Conservation (phyloP, 2,888 invertebrate species). For the Coleophora flavipennella region DNA sequence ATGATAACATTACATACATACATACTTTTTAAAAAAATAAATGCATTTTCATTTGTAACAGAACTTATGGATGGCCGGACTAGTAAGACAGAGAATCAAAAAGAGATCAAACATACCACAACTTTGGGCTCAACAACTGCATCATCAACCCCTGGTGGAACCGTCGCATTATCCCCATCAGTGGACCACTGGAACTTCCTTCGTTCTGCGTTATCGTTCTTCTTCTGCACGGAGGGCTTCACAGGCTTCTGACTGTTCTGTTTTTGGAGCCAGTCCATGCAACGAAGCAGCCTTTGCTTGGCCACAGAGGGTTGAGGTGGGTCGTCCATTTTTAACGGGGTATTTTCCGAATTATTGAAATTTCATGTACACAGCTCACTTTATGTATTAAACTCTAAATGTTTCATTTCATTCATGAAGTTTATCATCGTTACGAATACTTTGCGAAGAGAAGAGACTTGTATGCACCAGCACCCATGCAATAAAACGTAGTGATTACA, state of each 20-base stretch:
- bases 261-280: constrained; percentile 54
- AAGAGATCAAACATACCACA: constrained; percentile 34
- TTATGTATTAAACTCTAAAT: too few species aligned
- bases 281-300: constrained; percentile 34
- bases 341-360: too few species aligned
- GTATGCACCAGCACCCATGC: too few species aligned
- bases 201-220: constrained; percentile 53
- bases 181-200: constrained; percentile 46
- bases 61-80: neutral
- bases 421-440: too few species aligned
- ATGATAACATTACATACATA: too few species aligned
- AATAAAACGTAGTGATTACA: too few species aligned
- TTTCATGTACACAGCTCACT: too few species aligned
- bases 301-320: constrained; percentile 3
- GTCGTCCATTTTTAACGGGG: constrained; percentile 1
- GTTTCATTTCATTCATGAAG: too few species aligned
- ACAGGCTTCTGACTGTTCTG: constrained; percentile 47
- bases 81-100: constrained; percentile 13
- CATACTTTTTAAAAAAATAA: too few species aligned
- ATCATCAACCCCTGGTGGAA: constrained; percentile 50
- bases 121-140: constrained; percentile 30
- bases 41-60: too few species aligned
- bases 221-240: constrained; percentile 42
- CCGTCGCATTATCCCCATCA: constrained; percentile 51
- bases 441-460: too few species aligned